Base-by-base conservation (phyloP, 1,140 invertebrate genomes). In the Drosophila suzukii region DNA sequence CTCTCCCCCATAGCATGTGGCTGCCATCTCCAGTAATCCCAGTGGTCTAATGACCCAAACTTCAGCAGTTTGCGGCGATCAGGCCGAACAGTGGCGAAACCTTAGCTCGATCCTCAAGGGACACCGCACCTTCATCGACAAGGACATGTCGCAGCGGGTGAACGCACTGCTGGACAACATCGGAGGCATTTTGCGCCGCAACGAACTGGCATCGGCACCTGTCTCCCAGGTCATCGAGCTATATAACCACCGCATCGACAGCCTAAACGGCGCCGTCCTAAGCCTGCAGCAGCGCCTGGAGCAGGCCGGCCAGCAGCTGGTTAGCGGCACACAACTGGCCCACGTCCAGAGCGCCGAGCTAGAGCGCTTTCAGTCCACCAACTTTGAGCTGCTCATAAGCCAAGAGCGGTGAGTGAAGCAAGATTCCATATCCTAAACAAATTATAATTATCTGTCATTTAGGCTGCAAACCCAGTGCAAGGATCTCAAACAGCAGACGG, bases 331-430 rank as follows among this genome's bases (percentile, higher is more conserved):
- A 0, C 91, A 92, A 24, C 63, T 83, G n/a, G 66, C 78, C 5
- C 79, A 88, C 44, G 75, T 92, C 2, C 91, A 92, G 58, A 90
- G 78, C 60, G 85, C 89, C 6, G 85, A 92, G 10, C 51, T 92
- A n/a, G 71, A 91, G 34, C 84, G 75, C n/a, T 92, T 91, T 38
- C 84, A 91, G 51, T 77, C 63, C 27, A 90, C 84, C 36, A 92
- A 92, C 75, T 92, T 92, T 58, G 90, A 92, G 75, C 62, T 92
- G 43, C 78, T 92, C 34, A 84, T 92, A 36, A 92, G 81, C 55
- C 89, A 92, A 59, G 91, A 92, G 46, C 66, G 89, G 90, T 91
- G 3, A 65, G 82, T 47, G 13, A 2, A 10, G 34, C 6, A 1
- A 11, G 11, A 27, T 15, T 44, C 2, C 3, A 24, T 36, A 27